Base-by-base conservation (phyloP, 2,113 vertebrate species). In the Erinaceus europaeus region DNA sequence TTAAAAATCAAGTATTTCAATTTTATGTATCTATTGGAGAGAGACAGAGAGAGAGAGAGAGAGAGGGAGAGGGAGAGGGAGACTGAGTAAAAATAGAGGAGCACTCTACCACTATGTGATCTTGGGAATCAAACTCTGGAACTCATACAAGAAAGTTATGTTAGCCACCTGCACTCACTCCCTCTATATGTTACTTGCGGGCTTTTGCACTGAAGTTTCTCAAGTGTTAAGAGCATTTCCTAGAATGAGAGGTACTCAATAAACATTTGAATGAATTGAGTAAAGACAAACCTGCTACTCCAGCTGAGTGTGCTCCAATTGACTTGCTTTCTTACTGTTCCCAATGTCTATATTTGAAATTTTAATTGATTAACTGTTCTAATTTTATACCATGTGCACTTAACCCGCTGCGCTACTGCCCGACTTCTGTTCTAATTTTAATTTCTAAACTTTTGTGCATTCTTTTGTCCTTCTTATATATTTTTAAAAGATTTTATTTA, bases 241-340 rank as follows among this genome's bases (percentile, higher is more conserved):
- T 75, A 21, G 6, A 0, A 42, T 42, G 38, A 12, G 13, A 25
- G 20, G 23, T 67, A 14, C 17, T 75, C 62, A 85, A 40, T 48
- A 53, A 84, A 59, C 2, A 93, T 25, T 90, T 87, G 8, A 86
- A n/a, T 91, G 57, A 81, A 44, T 85, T 75, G 7, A 40, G 42
- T 76, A 50, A 67, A 36, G 23, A 32, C 59, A 78, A 91, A 76
- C 8, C 9, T 32, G 25, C 3, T 50, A 69, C 10, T 59, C 84
- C 2, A 36, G 15, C 11, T 73, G 72, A 52, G 11, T 65, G 7
- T 34, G n/a, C 3, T 21, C 23, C 74, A 25, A 50, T 15, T 82
- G 25, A 3, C 29, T 72, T 80, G 18, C 18, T 86, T 67, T 73
- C 27, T 59, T 27, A 0, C 46, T 5, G 40, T 32, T 15, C 3